Conservation (phyloP, 64 coral and sea anemone genomes). For the Montipora efflorescens region DNA sequence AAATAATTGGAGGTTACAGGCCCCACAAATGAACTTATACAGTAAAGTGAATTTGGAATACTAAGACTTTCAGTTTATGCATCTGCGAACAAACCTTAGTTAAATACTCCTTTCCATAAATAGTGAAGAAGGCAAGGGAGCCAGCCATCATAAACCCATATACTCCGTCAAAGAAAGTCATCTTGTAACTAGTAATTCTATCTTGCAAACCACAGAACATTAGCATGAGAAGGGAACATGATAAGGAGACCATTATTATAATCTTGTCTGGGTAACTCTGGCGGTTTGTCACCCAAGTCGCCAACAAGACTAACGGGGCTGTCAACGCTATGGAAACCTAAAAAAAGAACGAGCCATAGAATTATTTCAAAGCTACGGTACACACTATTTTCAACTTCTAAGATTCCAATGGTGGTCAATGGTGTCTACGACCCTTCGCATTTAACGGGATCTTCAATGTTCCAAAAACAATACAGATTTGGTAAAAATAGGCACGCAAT, state of each 20-base stretch:
- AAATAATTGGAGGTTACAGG: too few relatives aligned
- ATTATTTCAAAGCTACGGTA: too few relatives aligned
- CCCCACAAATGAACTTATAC: too few relatives aligned
- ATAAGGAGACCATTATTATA: background rate
- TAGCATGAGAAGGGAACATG: background rate
- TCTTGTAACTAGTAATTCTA: background rate
- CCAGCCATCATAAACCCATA: constrained; percentile 25
- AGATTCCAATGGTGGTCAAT: too few relatives aligned
- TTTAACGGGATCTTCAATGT: too few relatives aligned
- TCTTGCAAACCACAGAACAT: constrained; percentile 27
- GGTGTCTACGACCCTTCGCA: too few relatives aligned
- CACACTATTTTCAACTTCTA: too few relatives aligned
- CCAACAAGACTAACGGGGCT: background rate
- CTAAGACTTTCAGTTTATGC: too few relatives aligned
- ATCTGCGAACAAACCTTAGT: background rate
- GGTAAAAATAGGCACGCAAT: too few relatives aligned
- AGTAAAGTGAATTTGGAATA: too few relatives aligned
- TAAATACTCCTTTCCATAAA: constrained; percentile 23
- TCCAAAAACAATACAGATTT: too few relatives aligned
- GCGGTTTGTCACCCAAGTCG: constrained; percentile 4
- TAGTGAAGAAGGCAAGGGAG: constrained; percentile 7
- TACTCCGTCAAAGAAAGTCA: constrained; percentile 17
- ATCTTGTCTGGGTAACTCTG: constrained; percentile 6
- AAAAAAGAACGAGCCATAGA: too few relatives aligned
- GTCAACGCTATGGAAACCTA: constrained; percentile 8